Percentiles rank a stretch among this genome's conserved stretches.
Evolutionary conservation across 1,140 invertebrate genomes (phyloP).

Genomic region (Aphelenchoides avenae): DNA sequence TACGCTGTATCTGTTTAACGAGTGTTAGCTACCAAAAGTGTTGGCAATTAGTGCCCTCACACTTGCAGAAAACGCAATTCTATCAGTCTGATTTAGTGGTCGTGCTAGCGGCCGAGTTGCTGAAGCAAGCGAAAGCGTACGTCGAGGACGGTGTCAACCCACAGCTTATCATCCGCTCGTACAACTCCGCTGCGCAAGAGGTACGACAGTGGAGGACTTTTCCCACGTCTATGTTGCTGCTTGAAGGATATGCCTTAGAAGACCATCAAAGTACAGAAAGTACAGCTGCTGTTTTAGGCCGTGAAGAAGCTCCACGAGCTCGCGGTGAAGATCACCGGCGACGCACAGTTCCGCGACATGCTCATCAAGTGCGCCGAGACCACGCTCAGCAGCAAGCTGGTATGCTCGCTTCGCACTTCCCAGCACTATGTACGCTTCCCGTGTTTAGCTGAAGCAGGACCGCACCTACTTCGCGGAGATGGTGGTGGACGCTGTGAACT

Average conservation of each 20-base stretch:
- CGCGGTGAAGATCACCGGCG: constrained; percentile 70
- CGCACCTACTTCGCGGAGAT: constrained; percentile 82
- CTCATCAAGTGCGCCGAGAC: constrained; percentile 91
- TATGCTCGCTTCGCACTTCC: constrained; percentile 1
- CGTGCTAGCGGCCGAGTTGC: constrained; percentile 84
- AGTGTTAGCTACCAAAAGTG: constrained; percentile 17
- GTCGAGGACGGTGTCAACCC: constrained; percentile 96
- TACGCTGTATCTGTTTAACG: constrained; percentile 1
- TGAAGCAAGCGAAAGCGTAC: constrained; percentile 89
- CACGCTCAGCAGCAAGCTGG: constrained; percentile 67
- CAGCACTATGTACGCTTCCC: not conserved
- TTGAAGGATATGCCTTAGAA: no score
- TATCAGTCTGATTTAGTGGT: constrained; percentile 71
- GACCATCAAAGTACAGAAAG: no score
- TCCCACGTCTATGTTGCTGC: no score
- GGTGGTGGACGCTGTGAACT: constrained; percentile 92
- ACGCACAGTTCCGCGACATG: constrained; percentile 69
- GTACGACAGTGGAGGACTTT: constrained; percentile 45
- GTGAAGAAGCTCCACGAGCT: constrained; percentile 79
- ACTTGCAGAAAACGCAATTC: constrained; percentile 13
- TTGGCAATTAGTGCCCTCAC: constrained; percentile 2
- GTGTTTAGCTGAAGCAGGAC: constrained; percentile 43
- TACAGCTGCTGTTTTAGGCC: constrained; percentile 63
- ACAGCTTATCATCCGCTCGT: constrained; percentile 79
- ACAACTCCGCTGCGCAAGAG: constrained; percentile 75